Evolutionary conservation across 2,888 invertebrate species (phyloP).

Genomic region (Ornithoptera alexandrae): DNA sequence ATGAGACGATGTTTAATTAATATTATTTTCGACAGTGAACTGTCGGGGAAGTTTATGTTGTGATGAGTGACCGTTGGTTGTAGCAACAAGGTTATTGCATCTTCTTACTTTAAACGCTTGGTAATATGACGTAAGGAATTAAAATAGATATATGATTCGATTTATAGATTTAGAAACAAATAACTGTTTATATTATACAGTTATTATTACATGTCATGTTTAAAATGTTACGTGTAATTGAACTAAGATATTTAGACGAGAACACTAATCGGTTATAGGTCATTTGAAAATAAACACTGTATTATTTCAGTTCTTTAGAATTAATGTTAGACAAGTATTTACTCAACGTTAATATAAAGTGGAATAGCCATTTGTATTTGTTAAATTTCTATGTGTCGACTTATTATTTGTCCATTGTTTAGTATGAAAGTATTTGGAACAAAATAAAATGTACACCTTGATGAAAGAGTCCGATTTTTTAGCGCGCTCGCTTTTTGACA

Average conservation of each 20-base stretch:
- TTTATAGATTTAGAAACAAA: constrained; percentile 33
- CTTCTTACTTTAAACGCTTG: constrained; percentile 17
- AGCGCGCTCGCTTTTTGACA: constrained; percentile 53
- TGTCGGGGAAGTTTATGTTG: constrained; percentile 53
- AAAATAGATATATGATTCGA: constrained; percentile 33
- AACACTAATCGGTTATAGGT: constrained; percentile 50
- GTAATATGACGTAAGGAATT: constrained; percentile 24
- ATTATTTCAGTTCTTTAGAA: constrained; percentile 57
- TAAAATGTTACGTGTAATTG: constrained; percentile 59
- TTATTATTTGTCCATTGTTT: constrained; percentile 28
- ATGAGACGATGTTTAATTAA: constrained; percentile 30
- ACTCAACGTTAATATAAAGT: constrained; percentile 38
- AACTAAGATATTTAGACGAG: constrained; percentile 43
- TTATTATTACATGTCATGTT: constrained; percentile 52
- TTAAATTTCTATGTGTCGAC: constrained; percentile 29
- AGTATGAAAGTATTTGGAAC: constrained; percentile 27
- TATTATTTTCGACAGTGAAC: constrained; percentile 47
- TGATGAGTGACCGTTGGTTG: constrained; percentile 35
- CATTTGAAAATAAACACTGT: constrained; percentile 59
- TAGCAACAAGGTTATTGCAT: constrained; percentile 14
- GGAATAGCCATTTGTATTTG: constrained; percentile 39
- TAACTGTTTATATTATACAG: not conserved
- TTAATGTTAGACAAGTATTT: constrained; percentile 51
- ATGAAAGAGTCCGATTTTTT: constrained; percentile 52
- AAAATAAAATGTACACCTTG: constrained; percentile 46